These are phyloP conservation scores for Anolis carolinensis DNA, from an alignment of 2,113 vertebrate species.

Conservation along the genomic window DNA sequence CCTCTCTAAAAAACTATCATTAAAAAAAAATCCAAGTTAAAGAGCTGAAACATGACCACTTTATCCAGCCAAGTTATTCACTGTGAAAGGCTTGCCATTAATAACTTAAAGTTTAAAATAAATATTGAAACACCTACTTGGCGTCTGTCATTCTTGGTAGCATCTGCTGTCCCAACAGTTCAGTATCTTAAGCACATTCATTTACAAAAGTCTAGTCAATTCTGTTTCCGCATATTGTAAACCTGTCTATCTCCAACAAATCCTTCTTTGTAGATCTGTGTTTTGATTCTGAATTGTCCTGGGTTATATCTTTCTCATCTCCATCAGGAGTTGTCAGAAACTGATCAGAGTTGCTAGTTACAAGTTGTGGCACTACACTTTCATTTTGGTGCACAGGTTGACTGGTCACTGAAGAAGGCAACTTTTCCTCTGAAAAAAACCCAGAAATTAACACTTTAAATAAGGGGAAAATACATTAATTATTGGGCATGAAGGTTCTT, in stretches of 20 bases:
- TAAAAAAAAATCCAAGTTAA: conserved; percentile 52
- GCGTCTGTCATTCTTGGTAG: conserved; percentile 67
- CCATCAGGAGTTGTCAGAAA: conserved; percentile 92
- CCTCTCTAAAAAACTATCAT: conserved; percentile 37
- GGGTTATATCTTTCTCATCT: conserved; percentile 80
- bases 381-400: conserved; percentile 84
- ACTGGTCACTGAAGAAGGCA: conserved; percentile 80
- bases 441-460: background rate
- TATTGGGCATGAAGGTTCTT: background rate
- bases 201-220: conserved; percentile 82
- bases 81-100: conserved; percentile 75
- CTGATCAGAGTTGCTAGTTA: conserved; percentile 89
- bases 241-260: conserved; percentile 95
- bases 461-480: background rate
- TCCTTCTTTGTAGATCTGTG: conserved; percentile 88
- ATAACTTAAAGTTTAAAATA: conserved; percentile 89
- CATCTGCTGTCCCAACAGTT: conserved; percentile 59
- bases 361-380: conserved; percentile 73
- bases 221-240: conserved; percentile 95
- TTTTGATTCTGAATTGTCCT: conserved; percentile 81
- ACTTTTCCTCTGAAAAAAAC: conserved; percentile 66
- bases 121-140: conserved; percentile 80
- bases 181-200: conserved; percentile 61
- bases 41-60: conserved; percentile 56
- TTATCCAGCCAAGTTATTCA: conserved; percentile 60